Evolutionary conservation across 1,140 invertebrate genomes (phyloP).

Genomic region (Belonocnema kinseyi): DNA sequence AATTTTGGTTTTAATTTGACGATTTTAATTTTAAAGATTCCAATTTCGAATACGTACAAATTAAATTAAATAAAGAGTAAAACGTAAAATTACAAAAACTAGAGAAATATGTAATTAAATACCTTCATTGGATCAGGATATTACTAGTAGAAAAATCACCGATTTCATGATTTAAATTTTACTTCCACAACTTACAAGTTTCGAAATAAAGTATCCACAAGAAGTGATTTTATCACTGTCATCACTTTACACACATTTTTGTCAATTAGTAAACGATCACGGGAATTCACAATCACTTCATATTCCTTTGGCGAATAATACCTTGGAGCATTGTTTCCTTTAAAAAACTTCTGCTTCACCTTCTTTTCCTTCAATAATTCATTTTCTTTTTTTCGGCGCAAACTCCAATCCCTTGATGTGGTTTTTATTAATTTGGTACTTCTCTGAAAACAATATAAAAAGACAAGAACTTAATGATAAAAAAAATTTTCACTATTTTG

Average conservation of each 20-base stretch:
- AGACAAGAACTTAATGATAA: conserved; percentile 18
- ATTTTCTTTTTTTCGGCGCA: conserved; percentile 80
- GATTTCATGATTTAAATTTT: background rate
- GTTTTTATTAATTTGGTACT: conserved; percentile 81
- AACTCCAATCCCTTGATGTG: conserved; percentile 81
- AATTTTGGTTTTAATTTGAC: too few relatives aligned
- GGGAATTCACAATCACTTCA: background rate
- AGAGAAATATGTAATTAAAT: background rate
- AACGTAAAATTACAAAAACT: background rate
- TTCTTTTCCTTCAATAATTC: conserved; percentile 27
- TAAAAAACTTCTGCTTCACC: background rate
- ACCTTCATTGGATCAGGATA: background rate
- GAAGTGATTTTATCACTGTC: background rate
- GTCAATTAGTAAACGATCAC: background rate
- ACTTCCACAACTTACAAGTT: conserved; percentile 2
- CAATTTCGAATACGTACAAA: too few relatives aligned
- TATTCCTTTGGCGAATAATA: background rate
- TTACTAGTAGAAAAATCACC: background rate
- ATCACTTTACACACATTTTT: background rate
- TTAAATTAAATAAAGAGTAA: too few relatives aligned
- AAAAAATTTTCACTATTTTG: conserved; percentile 12
- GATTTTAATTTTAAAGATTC: too few relatives aligned
- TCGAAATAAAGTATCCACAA: conserved; percentile 2
- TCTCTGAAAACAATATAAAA: conserved; percentile 71
- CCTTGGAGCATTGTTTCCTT: background rate